A percentile compares a stretch with the other conserved stretches of the same genome.
Conservation (phyloP, 30 jellyfish, hydroid and myxozoan species). For the Hydra vulgaris region DNA sequence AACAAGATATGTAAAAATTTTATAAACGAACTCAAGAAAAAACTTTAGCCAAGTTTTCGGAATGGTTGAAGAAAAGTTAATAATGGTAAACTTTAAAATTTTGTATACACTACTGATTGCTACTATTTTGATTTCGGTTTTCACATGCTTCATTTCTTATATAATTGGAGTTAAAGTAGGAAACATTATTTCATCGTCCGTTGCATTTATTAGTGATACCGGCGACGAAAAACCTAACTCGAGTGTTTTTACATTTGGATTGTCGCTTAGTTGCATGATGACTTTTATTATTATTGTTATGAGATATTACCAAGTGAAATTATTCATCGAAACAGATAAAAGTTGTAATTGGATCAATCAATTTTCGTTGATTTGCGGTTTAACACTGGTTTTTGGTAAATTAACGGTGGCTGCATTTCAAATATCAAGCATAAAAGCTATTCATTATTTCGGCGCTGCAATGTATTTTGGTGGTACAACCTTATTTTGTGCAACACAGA, state of each 20-base stretch:
- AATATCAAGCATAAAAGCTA: conserved; percentile 20
- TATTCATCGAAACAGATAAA: conserved; percentile 7
- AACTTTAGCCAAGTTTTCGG: not conserved
- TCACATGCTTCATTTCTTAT: not conserved
- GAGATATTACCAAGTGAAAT: conserved; percentile 53
- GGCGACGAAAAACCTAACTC: conserved; percentile 50
- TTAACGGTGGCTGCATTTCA: conserved; percentile 34
- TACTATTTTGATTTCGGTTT: not conserved
- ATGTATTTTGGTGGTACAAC: conserved; percentile 32
- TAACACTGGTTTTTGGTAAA: conserved; percentile 32
- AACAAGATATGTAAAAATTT: too few species aligned
- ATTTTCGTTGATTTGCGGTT: conserved; percentile 25
- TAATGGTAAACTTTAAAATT: too few species aligned
- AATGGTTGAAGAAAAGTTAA: not conserved
- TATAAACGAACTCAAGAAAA: too few species aligned
- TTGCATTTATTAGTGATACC: conserved; percentile 42
- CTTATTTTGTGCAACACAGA: conserved; percentile 33
- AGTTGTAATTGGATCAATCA: conserved; percentile 15
- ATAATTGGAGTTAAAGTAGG: not conserved
- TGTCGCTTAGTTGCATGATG: conserved; percentile 14
- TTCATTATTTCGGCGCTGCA: conserved; percentile 47
- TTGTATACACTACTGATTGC: not conserved
- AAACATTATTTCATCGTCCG: not conserved
- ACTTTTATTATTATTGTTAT: conserved; percentile 26
- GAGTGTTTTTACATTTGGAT: conserved; percentile 44